A percentile compares a stretch with the other conserved stretches of the same genome.
phyloP scores from a whole-genome alignment of 23 tunicate species.

The Corella eumyota region DNA sequence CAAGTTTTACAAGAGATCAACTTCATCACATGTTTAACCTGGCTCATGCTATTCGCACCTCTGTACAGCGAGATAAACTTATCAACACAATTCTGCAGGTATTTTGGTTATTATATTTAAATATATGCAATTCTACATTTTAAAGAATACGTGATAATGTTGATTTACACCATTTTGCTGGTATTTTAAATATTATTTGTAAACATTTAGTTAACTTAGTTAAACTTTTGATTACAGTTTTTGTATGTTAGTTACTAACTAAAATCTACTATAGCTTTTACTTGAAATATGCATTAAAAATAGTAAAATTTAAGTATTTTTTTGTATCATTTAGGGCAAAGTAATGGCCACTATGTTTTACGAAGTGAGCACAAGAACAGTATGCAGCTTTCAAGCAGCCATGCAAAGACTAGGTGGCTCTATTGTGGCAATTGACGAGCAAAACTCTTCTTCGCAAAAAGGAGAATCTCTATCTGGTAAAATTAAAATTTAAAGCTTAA shows the following conservation, averaged over 20 bases:
- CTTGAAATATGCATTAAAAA: no score
- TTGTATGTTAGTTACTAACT: no score
- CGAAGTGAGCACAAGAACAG: constrained; percentile 83
- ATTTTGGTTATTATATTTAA: background rate
- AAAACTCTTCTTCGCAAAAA: constrained; percentile 48
- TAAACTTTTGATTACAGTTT: no score
- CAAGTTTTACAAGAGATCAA: constrained; percentile 52
- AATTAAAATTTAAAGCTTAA: background rate
- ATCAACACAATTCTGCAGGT: constrained; percentile 46
- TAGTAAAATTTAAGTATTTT: no score
- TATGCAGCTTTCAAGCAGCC: constrained; percentile 80
- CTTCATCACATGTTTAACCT: constrained; percentile 67
- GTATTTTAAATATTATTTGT: no score
- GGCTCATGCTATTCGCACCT: constrained; percentile 47
- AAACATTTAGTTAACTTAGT: no score
- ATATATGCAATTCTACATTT: no score
- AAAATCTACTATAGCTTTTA: no score
- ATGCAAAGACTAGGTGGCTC: constrained; percentile 88
- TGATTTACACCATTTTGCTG: no score
- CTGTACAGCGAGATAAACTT: constrained; percentile 31
- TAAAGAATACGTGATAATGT: no score
- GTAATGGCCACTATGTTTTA: constrained; percentile 75
- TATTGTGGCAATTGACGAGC: constrained; percentile 54
- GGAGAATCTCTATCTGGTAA: constrained; percentile 67
- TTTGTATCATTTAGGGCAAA: no score